Evolutionary conservation across 2,888 invertebrate species (phyloP).

Genomic region (Lottia scabra): DNA sequence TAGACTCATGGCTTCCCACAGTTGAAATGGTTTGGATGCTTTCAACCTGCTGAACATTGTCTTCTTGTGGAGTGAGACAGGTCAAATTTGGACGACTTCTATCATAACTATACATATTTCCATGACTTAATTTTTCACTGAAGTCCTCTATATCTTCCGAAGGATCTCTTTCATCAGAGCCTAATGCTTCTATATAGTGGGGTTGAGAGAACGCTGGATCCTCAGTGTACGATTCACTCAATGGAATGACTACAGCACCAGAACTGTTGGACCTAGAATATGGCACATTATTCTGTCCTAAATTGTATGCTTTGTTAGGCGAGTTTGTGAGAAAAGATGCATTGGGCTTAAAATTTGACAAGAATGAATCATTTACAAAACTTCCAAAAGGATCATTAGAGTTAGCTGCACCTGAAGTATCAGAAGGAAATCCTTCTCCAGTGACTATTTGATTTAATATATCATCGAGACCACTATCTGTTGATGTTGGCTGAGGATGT

Average conservation of each 20-base stretch:
- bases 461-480: neutral
- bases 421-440: neutral
- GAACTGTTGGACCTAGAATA: neutral
- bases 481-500: neutral
- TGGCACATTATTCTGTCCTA: neutral
- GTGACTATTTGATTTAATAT: slow-evolving; percentile 3
- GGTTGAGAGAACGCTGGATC: neutral
- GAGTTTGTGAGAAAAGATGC: neutral
- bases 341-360: neutral
- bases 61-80: slow-evolving; percentile 1
- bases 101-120: neutral
- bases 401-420: neutral
- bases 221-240: neutral
- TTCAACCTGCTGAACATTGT: neutral
- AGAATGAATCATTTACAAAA: neutral
- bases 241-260: neutral
- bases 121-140: neutral
- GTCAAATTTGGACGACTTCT: neutral
- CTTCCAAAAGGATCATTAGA: neutral
- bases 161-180: neutral
- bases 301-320: neutral
- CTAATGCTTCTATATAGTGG: neutral
- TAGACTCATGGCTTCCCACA: neutral
- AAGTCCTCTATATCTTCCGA: neutral
- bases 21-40: neutral